Percentiles rank a stretch among this genome's conserved stretches.
These are phyloP conservation scores for Polyommatus icarus DNA, from an alignment of 2,888 invertebrate species.

Conservation along the genomic window DNA sequence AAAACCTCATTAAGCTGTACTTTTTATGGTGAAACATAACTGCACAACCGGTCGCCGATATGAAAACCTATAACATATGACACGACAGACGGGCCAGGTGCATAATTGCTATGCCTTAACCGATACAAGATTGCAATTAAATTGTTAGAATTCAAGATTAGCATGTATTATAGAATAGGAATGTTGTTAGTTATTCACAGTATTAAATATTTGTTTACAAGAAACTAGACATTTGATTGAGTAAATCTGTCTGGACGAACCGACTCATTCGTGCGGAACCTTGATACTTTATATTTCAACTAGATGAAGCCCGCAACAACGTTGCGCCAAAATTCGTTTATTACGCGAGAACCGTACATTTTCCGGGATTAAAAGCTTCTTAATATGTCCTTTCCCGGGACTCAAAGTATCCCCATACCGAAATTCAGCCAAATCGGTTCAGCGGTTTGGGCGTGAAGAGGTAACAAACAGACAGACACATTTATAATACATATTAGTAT, in stretches of 20 bases:
- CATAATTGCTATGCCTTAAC: slow-evolving; percentile 1
- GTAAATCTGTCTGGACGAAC: background rate
- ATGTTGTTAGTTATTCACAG: background rate
- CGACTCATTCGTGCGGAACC: background rate
- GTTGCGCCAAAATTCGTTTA: too few relatives aligned
- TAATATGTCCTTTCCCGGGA: too few relatives aligned
- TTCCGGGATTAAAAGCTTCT: too few relatives aligned
- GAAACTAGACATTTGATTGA: background rate
- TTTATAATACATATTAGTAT: too few relatives aligned
- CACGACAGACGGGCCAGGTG: slow-evolving; percentile 4
- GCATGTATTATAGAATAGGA: background rate
- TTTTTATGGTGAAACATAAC: slow-evolving; percentile 13
- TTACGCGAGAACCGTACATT: too few relatives aligned
- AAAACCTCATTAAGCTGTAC: too few relatives aligned
- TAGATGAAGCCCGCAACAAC: too few relatives aligned
- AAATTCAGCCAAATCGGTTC: too few relatives aligned
- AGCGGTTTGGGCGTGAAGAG: too few relatives aligned
- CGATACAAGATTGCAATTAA: slow-evolving; percentile 8
- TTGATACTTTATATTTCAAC: too few relatives aligned
- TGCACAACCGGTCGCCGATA: background rate
- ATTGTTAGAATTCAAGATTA: slow-evolving; percentile 7
- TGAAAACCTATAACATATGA: slow-evolving; percentile 13
- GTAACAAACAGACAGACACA: too few relatives aligned
- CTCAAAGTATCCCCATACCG: too few relatives aligned
- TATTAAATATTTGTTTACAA: background rate